A percentile compares a stretch with the other conserved stretches of the same genome.
Evolutionary conservation across 2,797 vertebrate species (phyloP).

Genomic region (Enteromius treurensis): DNA sequence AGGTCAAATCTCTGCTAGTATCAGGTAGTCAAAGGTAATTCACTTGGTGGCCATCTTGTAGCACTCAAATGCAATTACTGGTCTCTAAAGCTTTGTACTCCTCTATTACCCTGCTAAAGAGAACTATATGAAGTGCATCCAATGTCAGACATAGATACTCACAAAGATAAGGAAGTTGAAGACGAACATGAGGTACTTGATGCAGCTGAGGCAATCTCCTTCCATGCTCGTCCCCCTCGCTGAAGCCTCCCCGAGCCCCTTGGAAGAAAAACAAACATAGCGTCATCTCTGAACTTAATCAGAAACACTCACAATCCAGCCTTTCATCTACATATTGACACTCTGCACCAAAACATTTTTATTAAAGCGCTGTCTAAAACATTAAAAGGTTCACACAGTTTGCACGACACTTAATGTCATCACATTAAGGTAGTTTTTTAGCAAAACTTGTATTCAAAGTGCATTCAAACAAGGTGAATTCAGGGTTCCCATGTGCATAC

Average conservation of each 20-base stretch:
- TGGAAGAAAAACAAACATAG: conserved; percentile 52
- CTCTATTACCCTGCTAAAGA: not conserved
- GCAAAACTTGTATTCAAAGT: conserved; percentile 44
- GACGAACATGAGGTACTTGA: conserved; percentile 96
- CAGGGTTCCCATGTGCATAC: conserved; percentile 62
- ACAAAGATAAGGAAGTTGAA: conserved; percentile 97
- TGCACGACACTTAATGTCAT: not conserved
- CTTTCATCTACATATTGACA: conserved; percentile 10
- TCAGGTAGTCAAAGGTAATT: not conserved
- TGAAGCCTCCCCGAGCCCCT: conserved; percentile 81
- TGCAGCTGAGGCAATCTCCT: conserved; percentile 92
- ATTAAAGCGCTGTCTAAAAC: conserved; percentile 13
- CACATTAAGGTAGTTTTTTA: conserved; percentile 53
- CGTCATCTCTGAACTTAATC: conserved; percentile 32
- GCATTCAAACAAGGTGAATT: conserved; percentile 62
- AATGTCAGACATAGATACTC: conserved; percentile 74
- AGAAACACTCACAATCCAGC: conserved; percentile 28
- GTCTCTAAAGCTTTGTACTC: not conserved
- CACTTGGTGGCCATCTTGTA: not conserved
- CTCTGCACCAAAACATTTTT: conserved; percentile 11
- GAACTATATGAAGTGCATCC: not conserved
- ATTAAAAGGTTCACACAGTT: conserved; percentile 2
- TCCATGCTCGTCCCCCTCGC: conserved; percentile 83
- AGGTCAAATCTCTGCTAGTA: not conserved
- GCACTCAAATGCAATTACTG: not conserved